phyloP scores from a whole-genome alignment of 53 echinoderm and acorn worm genomes.

The Hippasteria phrygiana region DNA sequence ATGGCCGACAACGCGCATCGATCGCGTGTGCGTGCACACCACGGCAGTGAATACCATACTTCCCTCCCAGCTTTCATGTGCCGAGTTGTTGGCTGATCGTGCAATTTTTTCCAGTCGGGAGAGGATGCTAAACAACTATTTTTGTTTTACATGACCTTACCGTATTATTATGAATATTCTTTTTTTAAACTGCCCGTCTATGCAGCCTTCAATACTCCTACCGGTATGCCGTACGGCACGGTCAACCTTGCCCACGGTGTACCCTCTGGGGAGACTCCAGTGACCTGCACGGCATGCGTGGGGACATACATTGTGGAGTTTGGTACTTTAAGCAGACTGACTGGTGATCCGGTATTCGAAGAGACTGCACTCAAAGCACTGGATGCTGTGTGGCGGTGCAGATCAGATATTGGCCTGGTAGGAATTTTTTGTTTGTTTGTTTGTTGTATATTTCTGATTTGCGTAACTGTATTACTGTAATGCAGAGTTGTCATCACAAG shows the following conservation, averaged over 20 bases:
- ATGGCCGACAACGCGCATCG: no score
- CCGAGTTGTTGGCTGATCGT: no score
- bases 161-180: no score
- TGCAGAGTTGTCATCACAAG: no score
- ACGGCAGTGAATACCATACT: no score
- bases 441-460: background rate
- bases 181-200: background rate
- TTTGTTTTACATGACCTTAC: no score
- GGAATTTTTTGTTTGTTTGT: slow-evolving; percentile 1
- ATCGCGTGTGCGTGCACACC: no score
- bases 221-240: slow-evolving; percentile 96
- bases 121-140: no score
- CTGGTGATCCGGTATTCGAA: slow-evolving; percentile 93
- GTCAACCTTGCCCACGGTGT: slow-evolving; percentile 92
- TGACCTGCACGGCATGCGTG: slow-evolving; percentile 94
- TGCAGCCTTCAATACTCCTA: slow-evolving; percentile 87
- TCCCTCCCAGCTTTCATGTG: no score
- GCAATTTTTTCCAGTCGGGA: no score
- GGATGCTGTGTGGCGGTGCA: slow-evolving; percentile 81
- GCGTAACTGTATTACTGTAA: no score
- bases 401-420: slow-evolving; percentile 91
- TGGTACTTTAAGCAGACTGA: slow-evolving; percentile 92
- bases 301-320: slow-evolving; percentile 96
- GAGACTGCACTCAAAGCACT: slow-evolving; percentile 83
- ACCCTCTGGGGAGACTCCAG: slow-evolving; percentile 85